Evolutionary conservation across 2,888 invertebrate species (phyloP).

Genomic region (Glomeris marginata): DNA sequence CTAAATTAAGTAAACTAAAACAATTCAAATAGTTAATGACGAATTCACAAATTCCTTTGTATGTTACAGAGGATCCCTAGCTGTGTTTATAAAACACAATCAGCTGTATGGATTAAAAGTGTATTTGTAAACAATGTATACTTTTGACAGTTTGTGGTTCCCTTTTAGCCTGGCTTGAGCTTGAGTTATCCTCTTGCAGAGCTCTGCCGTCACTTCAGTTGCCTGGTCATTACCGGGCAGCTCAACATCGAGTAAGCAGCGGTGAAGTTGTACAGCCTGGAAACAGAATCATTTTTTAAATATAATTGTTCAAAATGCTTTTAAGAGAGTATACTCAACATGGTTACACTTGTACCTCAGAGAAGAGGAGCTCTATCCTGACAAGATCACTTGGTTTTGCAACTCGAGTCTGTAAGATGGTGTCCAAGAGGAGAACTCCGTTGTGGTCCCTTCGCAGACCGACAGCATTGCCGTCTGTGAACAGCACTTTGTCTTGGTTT

Average conservation of each 20-base stretch:
- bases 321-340: conserved; percentile 19
- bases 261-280: conserved; percentile 64
- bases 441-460: conserved; percentile 81
- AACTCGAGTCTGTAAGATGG: conserved; percentile 70
- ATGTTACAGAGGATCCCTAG: background rate
- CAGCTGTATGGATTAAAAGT: background rate
- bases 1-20: too few relatives aligned
- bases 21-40: too few relatives aligned
- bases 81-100: background rate
- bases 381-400: conserved; percentile 59
- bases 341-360: too few relatives aligned
- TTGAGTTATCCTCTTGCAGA: conserved; percentile 55
- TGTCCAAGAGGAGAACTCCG: conserved; percentile 74
- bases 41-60: too few relatives aligned
- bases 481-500: conserved; percentile 65
- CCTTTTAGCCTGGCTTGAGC: conserved; percentile 57
- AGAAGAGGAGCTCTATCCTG: conserved; percentile 67
- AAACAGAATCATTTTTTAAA: conserved; percentile 18
- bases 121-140: conserved; percentile 26
- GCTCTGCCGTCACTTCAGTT: conserved; percentile 58
- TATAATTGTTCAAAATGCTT: background rate
- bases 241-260: conserved; percentile 58
- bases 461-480: conserved; percentile 64
- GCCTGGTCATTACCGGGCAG: conserved; percentile 59
- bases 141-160: conserved; percentile 81